Conservation (phyloP, 30 jellyfish, hydroid and myxozoan genomes). For the Pseudorhiza aurosa region DNA sequence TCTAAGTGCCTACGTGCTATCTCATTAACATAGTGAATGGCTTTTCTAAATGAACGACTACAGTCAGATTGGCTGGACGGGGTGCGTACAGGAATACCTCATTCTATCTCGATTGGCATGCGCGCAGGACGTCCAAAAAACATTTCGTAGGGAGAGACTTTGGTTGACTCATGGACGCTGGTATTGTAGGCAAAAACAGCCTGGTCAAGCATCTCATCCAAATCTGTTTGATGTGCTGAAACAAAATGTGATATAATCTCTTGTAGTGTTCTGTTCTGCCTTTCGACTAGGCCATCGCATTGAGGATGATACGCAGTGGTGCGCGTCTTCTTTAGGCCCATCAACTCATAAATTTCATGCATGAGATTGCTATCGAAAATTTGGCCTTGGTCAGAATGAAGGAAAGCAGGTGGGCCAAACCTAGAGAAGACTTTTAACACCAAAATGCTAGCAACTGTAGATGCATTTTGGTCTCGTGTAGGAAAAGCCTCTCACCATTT, state of each 20-base stretch:
- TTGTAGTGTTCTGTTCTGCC: conserved; percentile 44
- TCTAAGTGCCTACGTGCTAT: conserved; percentile 16
- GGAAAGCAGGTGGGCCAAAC: conserved; percentile 35
- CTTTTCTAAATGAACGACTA: conserved; percentile 43
- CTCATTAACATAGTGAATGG: conserved; percentile 34
- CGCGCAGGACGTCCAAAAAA: conserved; percentile 69
- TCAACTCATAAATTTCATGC: conserved; percentile 45
- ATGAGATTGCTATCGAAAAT: conserved; percentile 43
- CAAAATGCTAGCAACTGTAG: conserved; percentile 50
- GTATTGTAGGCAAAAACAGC: conserved; percentile 57
- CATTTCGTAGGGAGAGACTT: conserved; percentile 49
- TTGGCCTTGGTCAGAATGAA: conserved; percentile 60
- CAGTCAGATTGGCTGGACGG: conserved; percentile 50
- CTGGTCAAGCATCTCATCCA: conserved; percentile 37
- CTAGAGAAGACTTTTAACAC: conserved; percentile 51
- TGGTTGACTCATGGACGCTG: conserved; percentile 44
- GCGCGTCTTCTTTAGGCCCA: conserved; percentile 54
- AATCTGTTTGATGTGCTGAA: conserved; percentile 13
- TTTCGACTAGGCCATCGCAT: conserved; percentile 47
- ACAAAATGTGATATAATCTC: background rate
- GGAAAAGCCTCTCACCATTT: conserved; percentile 73
- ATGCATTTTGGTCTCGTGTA: conserved; percentile 28
- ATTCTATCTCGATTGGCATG: conserved; percentile 49
- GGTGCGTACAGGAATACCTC: conserved; percentile 37
- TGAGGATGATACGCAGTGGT: conserved; percentile 62